Base-by-base conservation (phyloP, 2,113 vertebrate species). In the Laterallus jamaicensis region DNA sequence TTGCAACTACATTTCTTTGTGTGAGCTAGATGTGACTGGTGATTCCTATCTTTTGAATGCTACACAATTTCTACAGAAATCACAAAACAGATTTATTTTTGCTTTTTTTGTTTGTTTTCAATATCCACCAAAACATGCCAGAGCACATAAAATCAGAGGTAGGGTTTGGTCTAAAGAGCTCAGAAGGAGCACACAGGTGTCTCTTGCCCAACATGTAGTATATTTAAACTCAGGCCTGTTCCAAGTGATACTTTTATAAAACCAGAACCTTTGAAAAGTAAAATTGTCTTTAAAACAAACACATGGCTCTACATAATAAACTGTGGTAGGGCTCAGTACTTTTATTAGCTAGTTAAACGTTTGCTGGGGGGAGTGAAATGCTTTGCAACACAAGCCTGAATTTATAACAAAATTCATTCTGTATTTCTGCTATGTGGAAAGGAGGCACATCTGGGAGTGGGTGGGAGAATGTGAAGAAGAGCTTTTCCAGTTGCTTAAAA, bases 241-340 rank as follows among this genome's bases (percentile, higher is more conserved):
- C 29, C 47, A 92, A 88, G 94, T 70, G 82, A 88, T 93, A 80
- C 68, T 86, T 96, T 17, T 70, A 96, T 93, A 96, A 96, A 96
- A 93, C 86, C 93, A 97, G 93, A 96, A 56, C 88, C 80, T 95
- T 90, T 95, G 76, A 88, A 86, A 95, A 78, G 71, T 86, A 40
- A 56, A 93, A 71, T 71, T 92, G 85, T 88, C 90, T 93, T 95
- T 90, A 80, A 93, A 96, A 70, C 39, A 75, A 56, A 88, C 95
- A 93, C 93, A 95, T 96, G 96, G 90, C 90, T 89, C 63, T 67
- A 80, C 31, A 42, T 96, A 93, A 94, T 97, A 94, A 96, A 95
- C 93, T 95, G 93, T 88, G 95, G 93, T 97, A 88, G 95, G 88
- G 86, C 92, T 96, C 69, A 92, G 80, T 95, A 74, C 92, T 96